These are phyloP conservation scores for Ophion ventricosus DNA, from an alignment of 2,888 invertebrate genomes.

Conservation along the genomic window DNA sequence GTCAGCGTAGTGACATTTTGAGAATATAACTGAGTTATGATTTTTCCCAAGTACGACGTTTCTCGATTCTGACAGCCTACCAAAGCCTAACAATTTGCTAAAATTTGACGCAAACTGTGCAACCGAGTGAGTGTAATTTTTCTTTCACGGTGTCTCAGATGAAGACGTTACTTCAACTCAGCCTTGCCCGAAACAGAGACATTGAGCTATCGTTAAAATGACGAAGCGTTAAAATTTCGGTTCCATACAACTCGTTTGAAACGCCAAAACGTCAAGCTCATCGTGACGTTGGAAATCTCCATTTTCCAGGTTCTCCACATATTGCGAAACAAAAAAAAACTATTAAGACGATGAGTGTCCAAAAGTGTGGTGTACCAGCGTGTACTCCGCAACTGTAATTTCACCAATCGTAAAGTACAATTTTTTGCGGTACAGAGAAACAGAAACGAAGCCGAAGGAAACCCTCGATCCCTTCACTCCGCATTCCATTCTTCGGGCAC, in stretches of 20 bases:
- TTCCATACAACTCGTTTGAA: neutral
- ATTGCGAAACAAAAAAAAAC: neutral
- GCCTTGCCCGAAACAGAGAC: too few species aligned
- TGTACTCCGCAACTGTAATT: neutral
- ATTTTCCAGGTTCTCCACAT: neutral
- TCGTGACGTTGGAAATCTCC: neutral
- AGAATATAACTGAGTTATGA: too few species aligned
- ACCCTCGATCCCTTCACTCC: constrained; percentile 47
- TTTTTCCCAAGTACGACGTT: too few species aligned
- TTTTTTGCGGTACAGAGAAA: constrained; percentile 7
- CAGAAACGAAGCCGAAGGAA: constrained; percentile 58
- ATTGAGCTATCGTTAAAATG: too few species aligned
- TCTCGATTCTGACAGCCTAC: too few species aligned
- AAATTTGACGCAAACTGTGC: too few species aligned
- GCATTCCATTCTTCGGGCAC: constrained; percentile 67
- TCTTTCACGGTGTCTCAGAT: too few species aligned
- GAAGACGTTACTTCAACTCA: too few species aligned
- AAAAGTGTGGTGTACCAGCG: neutral
- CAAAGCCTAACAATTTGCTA: too few species aligned
- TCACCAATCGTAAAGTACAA: neutral
- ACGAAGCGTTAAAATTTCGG: too few species aligned
- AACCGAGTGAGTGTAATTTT: too few species aligned
- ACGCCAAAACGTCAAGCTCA: neutral
- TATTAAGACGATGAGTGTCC: neutral
- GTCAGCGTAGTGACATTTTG: too few species aligned